Percentiles rank a stretch among this genome's conserved stretches.
Conservation (phyloP, 2,113 vertebrate genomes). For the Cacatua alba region DNA sequence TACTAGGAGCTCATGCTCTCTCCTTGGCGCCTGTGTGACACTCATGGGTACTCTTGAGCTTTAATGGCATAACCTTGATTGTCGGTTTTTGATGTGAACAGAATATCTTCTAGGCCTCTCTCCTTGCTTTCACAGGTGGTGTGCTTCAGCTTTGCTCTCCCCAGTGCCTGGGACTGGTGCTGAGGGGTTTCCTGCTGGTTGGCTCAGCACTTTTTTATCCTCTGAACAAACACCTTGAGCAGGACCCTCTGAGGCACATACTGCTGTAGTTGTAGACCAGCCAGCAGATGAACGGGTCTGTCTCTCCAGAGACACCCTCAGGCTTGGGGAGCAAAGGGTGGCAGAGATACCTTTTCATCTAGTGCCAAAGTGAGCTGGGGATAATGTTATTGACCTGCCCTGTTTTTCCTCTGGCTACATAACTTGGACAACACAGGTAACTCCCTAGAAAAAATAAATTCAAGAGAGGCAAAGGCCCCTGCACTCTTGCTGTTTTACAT, state of each 20-base stretch:
- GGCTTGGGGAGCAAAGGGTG: neutral
- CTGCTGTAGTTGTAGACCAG: neutral
- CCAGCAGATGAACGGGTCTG: neutral
- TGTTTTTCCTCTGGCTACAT: neutral
- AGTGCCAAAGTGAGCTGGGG: neutral
- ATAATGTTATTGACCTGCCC: neutral
- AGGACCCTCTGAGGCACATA: neutral
- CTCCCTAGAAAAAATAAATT: neutral
- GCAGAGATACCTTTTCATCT: neutral
- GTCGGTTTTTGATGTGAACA: neutral
- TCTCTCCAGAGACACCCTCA: neutral
- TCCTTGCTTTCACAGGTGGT: neutral
- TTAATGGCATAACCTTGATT: neutral
- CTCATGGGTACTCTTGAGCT: neutral
- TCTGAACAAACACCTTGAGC: neutral
- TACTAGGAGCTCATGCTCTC: neutral
- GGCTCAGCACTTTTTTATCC: neutral
- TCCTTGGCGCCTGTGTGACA: neutral
- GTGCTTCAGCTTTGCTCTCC: neutral
- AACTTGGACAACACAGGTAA: neutral
- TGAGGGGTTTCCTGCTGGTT: neutral
- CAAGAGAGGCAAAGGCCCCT: neutral
- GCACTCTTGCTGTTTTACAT: neutral
- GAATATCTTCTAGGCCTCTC: neutral
- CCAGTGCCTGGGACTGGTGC: neutral